Conservation (phyloP, 1,140 invertebrate species). For the Portunus trituberculatus region DNA sequence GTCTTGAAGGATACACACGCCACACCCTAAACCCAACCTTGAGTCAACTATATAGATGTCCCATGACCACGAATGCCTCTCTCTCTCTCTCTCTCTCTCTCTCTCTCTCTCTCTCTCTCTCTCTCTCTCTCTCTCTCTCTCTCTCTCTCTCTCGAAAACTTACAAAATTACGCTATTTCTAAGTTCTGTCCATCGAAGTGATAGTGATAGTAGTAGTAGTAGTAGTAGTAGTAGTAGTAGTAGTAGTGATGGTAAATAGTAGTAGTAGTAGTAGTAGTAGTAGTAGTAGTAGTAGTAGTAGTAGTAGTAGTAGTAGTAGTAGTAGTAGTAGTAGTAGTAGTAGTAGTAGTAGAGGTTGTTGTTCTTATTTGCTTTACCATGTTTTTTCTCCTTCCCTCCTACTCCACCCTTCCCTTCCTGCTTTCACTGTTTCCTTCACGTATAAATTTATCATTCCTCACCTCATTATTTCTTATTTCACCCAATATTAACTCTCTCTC, state of each 20-base stretch:
- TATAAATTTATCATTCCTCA: no score
- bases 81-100: no score
- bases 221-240: neutral
- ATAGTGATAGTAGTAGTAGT: neutral
- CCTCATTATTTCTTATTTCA: no score
- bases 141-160: no score
- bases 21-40: neutral
- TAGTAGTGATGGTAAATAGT: neutral
- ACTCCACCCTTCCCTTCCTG: no score
- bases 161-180: no score
- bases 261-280: slow-evolving; percentile 21
- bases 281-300: slow-evolving; percentile 25
- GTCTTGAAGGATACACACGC: neutral
- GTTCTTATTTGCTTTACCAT: no score
- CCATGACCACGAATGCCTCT: neutral
- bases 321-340: slow-evolving; percentile 11
- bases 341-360: neutral
- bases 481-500: neutral
- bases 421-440: no score
- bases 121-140: no score
- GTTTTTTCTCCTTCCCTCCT: no score
- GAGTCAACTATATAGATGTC: neutral
- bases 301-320: slow-evolving; percentile 32
- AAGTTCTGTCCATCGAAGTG: neutral
- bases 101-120: no score